Evolutionary conservation across 2,113 vertebrate species (phyloP), one percentile per base, ranked within the genome.

Genomic region (Helogale parvula): DNA sequence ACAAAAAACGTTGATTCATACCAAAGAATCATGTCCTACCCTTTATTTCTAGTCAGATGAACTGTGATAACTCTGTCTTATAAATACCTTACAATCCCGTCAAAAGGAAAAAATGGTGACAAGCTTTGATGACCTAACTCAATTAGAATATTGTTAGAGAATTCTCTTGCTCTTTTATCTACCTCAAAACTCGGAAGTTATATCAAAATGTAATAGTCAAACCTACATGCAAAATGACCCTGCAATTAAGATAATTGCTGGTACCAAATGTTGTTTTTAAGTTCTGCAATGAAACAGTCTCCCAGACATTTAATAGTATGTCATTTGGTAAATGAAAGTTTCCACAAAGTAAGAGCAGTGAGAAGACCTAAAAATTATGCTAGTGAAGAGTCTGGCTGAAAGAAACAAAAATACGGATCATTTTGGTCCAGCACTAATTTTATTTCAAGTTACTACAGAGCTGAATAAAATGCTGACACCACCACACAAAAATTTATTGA

Each of bases 311-410:
- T 98, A 97, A 90, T 96, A 66, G 27, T 90, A 98, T 72, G 66
- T 97, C 85, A 92, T 98, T 98, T 98, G 57, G 97, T 95, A 98
- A 98, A 98, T 98, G 96, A 98, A 97, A 98, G 98, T 98, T 97
- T 98, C 97, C 93, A 97, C 84, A 97, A 97, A 2, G 10, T 97
- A 95, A 98, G 27, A 95, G 92, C 84, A 98, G 54, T 23, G 6
- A 45, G 4, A 97, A 96, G 50, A 97, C n/a, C 95, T 25, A 95
- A 97, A 97, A 98, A 89, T 71, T 83, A 65, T 68, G 76, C 38
- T 74, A 98, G 91, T 0, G 71, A 95, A 97, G 54, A 95, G 74
- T 33, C 95, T 98, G 50, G 35, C 7, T 97, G n/a, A 90, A 33
- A 50, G 66, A 97, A 88, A 91, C 2, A 69, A 88, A 82, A 80